Percentiles rank a stretch among this genome's conserved stretches.
These are phyloP conservation scores for Antidorcas marsupialis DNA, from an alignment of 2,113 vertebrate genomes.

Conservation along the genomic window DNA sequence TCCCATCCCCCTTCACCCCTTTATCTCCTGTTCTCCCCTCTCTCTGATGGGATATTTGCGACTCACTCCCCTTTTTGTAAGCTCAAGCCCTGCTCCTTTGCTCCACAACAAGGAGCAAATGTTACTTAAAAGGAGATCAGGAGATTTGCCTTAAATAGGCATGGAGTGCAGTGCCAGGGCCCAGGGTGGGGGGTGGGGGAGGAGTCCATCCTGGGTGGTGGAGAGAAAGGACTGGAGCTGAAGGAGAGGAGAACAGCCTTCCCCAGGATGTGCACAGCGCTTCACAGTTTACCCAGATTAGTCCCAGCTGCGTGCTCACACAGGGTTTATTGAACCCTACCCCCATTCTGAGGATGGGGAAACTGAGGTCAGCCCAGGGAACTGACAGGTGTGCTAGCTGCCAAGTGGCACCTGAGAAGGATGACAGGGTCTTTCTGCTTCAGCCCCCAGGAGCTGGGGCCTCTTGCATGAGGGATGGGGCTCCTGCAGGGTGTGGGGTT, in stretches of 20 bases:
- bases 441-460: neutral
- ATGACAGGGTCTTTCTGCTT: neutral
- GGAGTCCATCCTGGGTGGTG: neutral
- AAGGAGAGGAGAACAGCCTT: neutral
- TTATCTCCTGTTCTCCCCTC: neutral
- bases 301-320: neutral
- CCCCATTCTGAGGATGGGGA: neutral
- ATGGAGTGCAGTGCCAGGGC: conserved; percentile 28
- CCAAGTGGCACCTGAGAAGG: neutral
- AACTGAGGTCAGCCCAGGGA: neutral
- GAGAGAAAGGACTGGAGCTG: neutral
- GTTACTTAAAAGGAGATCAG: conserved; percentile 62
- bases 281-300: neutral
- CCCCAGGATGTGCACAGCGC: too few relatives aligned
- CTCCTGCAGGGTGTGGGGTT: neutral
- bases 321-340: neutral
- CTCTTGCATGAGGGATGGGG: neutral
- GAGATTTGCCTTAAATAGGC: conserved; percentile 74
- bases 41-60: neutral
- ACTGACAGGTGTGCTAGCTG: neutral
- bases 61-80: neutral
- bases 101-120: conserved; percentile 13
- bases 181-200: neutral
- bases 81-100: conserved; percentile 10
- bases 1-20: neutral